Evolutionary conservation across 2,888 invertebrate genomes (phyloP).

Genomic region (Megalurothrips usitatus): DNA sequence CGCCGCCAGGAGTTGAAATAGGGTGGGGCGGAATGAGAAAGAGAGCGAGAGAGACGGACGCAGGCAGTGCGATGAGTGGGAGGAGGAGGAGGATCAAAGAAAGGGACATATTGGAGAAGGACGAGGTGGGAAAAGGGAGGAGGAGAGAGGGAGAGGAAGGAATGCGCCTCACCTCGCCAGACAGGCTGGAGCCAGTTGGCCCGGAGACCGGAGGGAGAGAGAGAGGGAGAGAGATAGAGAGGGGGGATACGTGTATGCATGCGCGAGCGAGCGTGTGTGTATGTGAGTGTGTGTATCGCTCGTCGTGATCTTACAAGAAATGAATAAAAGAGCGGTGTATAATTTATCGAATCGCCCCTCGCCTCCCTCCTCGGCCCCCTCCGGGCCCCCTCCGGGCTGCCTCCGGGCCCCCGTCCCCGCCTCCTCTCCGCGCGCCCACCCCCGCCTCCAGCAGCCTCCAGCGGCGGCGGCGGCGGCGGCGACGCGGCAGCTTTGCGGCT

Average conservation of each 20-base stretch:
- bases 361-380: neutral
- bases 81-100: neutral
- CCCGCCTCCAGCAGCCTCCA: neutral
- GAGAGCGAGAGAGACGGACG: neutral
- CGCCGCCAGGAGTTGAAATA: neutral
- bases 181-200: neutral
- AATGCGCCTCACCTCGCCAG: constrained; percentile 14
- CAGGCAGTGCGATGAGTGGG: neutral
- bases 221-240: neutral
- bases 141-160: neutral
- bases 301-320: constrained; percentile 24
- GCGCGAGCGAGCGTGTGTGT: neutral
- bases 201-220: neutral
- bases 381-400: neutral
- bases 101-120: neutral
- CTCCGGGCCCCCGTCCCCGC: neutral
- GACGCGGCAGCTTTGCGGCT: constrained; percentile 12
- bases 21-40: neutral
- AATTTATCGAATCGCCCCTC: constrained; percentile 21
- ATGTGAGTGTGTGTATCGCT: constrained; percentile 14
- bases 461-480: constrained; percentile 11
- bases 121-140: neutral
- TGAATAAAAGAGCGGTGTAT: constrained; percentile 24
- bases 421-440: neutral
- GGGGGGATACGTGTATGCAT: neutral